Evolutionary conservation across 1,140 invertebrate genomes (phyloP).

Genomic region (Caenorhabditis latens): DNA sequence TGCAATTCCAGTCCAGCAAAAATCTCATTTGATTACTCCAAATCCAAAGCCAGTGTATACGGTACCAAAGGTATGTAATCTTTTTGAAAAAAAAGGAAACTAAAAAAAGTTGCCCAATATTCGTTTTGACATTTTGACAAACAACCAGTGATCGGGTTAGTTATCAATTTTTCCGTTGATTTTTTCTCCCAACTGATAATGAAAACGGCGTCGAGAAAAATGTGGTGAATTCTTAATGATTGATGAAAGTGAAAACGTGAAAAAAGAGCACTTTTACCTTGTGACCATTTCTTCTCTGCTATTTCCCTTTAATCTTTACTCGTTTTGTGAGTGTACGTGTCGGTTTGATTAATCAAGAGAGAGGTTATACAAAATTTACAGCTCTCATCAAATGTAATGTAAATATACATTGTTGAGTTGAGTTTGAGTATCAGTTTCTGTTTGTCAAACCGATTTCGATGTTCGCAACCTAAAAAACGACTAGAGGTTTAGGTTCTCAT

Average conservation of each 20-base stretch:
- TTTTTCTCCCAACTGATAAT: neutral
- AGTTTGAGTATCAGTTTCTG: constrained; percentile 10
- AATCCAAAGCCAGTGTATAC: constrained; percentile 36
- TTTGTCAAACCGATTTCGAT: constrained; percentile 26
- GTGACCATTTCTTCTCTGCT: neutral
- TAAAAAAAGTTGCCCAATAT: too few relatives aligned
- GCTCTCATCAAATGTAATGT: neutral
- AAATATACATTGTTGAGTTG: neutral
- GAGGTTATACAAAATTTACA: constrained; percentile 20
- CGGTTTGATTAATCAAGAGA: neutral
- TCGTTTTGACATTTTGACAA: neutral
- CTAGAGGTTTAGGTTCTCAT: neutral
- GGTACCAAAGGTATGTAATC: constrained; percentile 12
- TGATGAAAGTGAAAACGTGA: neutral
- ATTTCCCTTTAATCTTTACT: neutral
- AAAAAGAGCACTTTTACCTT: constrained; percentile 20
- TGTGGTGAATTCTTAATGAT: neutral
- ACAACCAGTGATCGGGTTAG: neutral
- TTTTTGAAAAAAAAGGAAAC: neutral
- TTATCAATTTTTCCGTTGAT: neutral
- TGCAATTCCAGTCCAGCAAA: neutral
- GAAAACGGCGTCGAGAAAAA: neutral
- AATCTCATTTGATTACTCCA: neutral
- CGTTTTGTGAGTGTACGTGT: constrained; percentile 24
- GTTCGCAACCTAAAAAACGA: neutral